A percentile compares a stretch with the other conserved stretches of the same genome.
These are phyloP conservation scores for Cantharis lateralis DNA, from an alignment of 2,888 invertebrate species.

Conservation along the genomic window DNA sequence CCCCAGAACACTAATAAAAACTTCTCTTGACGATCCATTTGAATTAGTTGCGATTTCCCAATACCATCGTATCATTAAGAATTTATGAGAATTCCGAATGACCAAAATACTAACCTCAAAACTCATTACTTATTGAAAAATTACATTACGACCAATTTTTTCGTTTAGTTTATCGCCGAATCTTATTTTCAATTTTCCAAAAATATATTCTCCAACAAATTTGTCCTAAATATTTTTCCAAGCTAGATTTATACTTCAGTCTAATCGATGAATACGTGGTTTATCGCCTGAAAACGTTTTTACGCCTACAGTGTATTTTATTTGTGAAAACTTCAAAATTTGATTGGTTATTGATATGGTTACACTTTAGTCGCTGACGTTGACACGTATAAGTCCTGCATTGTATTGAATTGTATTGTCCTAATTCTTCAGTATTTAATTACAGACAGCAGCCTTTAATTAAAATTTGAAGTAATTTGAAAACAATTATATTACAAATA, in stretches of 20 bases:
- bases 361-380: not conserved
- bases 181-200: not conserved
- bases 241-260: not conserved
- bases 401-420: too few relatives aligned
- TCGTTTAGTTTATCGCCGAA: not conserved
- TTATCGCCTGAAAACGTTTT: too few relatives aligned
- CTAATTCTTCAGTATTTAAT: too few relatives aligned
- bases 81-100: slow-evolving; percentile 13
- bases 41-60: slow-evolving; percentile 39
- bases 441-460: too few relatives aligned
- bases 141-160: not conserved
- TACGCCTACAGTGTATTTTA: too few relatives aligned
- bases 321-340: not conserved
- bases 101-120: slow-evolving; percentile 8
- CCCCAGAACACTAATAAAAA: slow-evolving; percentile 43
- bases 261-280: too few relatives aligned
- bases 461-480: too few relatives aligned
- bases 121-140: not conserved
- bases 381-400: not conserved
- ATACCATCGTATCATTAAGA: slow-evolving; percentile 21
- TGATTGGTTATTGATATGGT: too few relatives aligned
- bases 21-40: slow-evolving; percentile 40
- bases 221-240: not conserved
- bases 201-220: not conserved
- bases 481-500: too few relatives aligned